phyloP scores from a whole-genome alignment of 1,140 invertebrate genomes.

The Aplysia californica region DNA sequence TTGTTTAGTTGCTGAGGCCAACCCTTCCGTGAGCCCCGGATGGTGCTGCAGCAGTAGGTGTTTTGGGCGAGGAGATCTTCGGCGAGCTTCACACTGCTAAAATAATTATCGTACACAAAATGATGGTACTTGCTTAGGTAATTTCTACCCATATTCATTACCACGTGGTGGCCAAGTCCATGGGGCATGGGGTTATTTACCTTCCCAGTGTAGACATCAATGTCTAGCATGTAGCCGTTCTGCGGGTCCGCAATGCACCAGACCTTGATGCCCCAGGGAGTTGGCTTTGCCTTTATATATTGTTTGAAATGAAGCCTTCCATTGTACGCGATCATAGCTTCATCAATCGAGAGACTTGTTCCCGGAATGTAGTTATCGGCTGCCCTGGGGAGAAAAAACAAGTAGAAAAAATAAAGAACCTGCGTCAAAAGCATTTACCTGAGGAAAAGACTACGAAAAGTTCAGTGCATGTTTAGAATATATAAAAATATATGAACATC shows the following conservation, averaged over 20 bases:
- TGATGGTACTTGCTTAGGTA: background rate
- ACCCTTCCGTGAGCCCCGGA: background rate
- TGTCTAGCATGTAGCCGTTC: background rate
- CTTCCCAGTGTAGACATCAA: background rate
- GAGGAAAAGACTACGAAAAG: too few relatives aligned
- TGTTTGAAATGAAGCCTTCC: constrained; percentile 26
- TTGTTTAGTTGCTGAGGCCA: background rate
- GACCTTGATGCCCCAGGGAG: constrained; percentile 14
- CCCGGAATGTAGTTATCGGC: background rate
- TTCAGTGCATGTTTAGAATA: too few relatives aligned
- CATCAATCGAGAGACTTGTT: background rate
- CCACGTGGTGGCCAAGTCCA: background rate
- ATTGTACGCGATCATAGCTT: constrained; percentile 22
- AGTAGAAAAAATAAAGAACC: too few relatives aligned
- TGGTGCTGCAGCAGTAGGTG: background rate
- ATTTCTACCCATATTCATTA: background rate
- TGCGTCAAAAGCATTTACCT: too few relatives aligned
- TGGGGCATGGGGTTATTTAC: background rate
- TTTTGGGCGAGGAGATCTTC: background rate
- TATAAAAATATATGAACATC: too few relatives aligned
- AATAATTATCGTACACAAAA: background rate
- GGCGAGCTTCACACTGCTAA: background rate
- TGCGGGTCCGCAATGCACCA: background rate
- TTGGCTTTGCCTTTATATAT: constrained; percentile 25
- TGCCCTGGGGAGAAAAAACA: constrained; percentile 6